phyloP scores from a whole-genome alignment of 2,113 vertebrate genomes.

The Nesoenas mayeri region DNA sequence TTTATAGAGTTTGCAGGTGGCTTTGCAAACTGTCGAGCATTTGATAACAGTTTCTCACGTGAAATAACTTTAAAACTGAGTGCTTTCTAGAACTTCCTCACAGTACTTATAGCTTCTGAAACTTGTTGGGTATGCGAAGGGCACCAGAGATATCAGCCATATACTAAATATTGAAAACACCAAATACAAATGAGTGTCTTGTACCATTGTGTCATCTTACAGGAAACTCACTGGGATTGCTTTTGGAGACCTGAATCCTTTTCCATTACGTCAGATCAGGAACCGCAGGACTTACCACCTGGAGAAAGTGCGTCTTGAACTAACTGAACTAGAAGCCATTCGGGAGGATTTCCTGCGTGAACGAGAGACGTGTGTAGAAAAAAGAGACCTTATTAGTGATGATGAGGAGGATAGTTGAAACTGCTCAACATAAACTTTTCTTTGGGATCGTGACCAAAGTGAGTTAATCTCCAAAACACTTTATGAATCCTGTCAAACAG shows the following conservation, averaged over 20 bases:
- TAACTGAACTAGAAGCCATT: slow-evolving; percentile 94
- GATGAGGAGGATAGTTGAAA: slow-evolving; percentile 91
- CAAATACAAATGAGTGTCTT: neutral
- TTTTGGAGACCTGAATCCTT: slow-evolving; percentile 96
- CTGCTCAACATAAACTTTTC: neutral
- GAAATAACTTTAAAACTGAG: neutral
- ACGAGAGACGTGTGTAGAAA: slow-evolving; percentile 84
- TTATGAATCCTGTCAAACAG: neutral
- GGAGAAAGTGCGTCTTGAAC: slow-evolving; percentile 94
- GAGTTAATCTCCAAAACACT: neutral
- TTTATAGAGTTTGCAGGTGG: neutral
- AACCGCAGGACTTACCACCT: slow-evolving; percentile 91
- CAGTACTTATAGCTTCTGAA: neutral
- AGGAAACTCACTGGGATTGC: slow-evolving; percentile 93
- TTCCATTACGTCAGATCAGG: slow-evolving; percentile 93
- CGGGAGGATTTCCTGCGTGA: slow-evolving; percentile 93
- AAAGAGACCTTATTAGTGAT: slow-evolving; percentile 90
- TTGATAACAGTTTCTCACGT: neutral
- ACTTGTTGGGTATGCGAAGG: neutral
- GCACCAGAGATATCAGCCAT: neutral
- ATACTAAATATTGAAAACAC: neutral
- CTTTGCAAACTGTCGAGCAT: neutral
- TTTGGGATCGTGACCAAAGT: slow-evolving; percentile 42
- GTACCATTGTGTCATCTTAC: neutral
- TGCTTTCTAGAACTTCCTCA: neutral